These are phyloP conservation scores for Ceratina calcarata DNA, from an alignment of 1,140 invertebrate species.

Conservation along the genomic window DNA sequence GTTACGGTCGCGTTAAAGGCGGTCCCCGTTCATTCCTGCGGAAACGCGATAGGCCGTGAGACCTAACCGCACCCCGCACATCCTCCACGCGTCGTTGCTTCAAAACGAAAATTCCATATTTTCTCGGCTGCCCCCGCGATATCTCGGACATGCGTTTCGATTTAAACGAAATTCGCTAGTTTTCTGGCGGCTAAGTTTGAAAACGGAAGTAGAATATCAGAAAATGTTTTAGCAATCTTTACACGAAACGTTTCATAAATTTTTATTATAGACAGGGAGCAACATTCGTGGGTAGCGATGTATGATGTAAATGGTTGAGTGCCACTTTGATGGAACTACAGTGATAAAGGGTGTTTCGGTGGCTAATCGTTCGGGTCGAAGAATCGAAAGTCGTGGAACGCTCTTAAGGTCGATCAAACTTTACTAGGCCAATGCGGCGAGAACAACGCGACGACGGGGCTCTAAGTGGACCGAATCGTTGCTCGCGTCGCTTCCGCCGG, in stretches of 20 bases:
- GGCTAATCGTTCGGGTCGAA: background rate
- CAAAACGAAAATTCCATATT: constrained; percentile 49
- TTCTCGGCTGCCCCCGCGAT: constrained; percentile 23
- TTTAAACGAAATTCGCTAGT: background rate
- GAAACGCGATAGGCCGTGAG: constrained; percentile 73
- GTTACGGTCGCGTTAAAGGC: constrained; percentile 67
- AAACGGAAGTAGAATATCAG: too few species aligned
- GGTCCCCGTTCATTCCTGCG: constrained; percentile 71
- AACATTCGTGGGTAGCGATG: too few species aligned
- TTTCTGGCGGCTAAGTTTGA: background rate
- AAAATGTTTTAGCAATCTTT: too few species aligned
- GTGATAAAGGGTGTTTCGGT: background rate
- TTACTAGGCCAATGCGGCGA: background rate
- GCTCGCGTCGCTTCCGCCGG: constrained; percentile 10
- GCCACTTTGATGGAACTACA: constrained; percentile 14
- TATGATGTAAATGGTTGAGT: background rate
- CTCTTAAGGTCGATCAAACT: constrained; percentile 19
- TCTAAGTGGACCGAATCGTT: constrained; percentile 14
- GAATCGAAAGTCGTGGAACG: constrained; percentile 3
- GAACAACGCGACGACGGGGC: background rate
- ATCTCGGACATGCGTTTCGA: background rate
- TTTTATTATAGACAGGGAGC: too few species aligned
- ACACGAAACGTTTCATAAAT: too few species aligned
- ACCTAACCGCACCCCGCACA: constrained; percentile 23
- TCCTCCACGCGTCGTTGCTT: constrained; percentile 38